Evolutionary conservation across 2,888 invertebrate genomes (phyloP).

Genomic region (Amphipyra berbera): DNA sequence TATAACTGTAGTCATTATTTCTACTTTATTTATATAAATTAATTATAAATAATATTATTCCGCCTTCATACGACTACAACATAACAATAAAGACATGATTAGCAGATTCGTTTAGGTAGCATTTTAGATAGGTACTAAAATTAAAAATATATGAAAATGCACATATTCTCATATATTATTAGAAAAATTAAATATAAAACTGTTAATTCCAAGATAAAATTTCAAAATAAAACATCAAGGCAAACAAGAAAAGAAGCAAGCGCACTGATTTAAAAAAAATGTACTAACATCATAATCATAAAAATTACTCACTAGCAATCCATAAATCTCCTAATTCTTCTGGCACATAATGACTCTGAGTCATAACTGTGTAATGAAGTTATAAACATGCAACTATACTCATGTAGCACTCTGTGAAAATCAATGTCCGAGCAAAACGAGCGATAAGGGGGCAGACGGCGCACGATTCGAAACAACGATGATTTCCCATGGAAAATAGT

Average conservation of each 20-base stretch:
- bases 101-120: no score
- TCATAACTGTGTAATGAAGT: conserved; percentile 77
- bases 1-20: no score
- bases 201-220: conserved; percentile 8
- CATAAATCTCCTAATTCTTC: conserved; percentile 78
- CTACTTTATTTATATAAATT: no score
- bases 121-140: neutral
- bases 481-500: conserved; percentile 70
- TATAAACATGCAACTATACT: conserved; percentile 75
- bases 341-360: conserved; percentile 76
- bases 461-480: conserved; percentile 63
- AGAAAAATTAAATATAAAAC: no score
- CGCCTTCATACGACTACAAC: no score
- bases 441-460: conserved; percentile 69
- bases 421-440: conserved; percentile 70
- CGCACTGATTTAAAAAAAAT: conserved; percentile 44
- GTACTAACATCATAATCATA: conserved; percentile 65
- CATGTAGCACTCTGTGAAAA: conserved; percentile 74
- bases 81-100: no score
- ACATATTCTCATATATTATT: neutral
- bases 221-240: conserved; percentile 48
- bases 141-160: neutral
- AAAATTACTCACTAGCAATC: conserved; percentile 80
- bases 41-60: no score
- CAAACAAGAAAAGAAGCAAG: conserved; percentile 38